A percentile compares a stretch with the other conserved stretches of the same genome.
phyloP scores from a whole-genome alignment of 2,797 vertebrate genomes.

The Scyliorhinus canicula region DNA sequence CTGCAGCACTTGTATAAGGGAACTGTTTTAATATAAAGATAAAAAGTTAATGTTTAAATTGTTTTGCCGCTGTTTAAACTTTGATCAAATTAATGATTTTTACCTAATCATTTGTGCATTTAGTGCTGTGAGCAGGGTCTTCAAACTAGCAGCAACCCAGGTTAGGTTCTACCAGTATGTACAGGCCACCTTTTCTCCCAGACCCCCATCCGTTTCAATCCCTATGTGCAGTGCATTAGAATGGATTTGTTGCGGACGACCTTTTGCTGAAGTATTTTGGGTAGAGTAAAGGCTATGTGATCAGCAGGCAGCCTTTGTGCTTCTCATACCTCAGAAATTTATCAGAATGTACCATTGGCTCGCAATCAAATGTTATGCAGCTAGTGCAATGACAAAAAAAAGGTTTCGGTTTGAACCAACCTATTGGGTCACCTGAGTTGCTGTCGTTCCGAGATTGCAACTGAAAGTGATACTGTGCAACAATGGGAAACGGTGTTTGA shows the following conservation, averaged over 20 bases:
- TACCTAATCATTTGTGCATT: neutral
- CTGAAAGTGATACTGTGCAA: neutral
- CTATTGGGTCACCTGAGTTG: neutral
- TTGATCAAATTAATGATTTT: constrained; percentile 4
- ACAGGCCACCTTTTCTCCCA: neutral
- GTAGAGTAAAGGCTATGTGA: neutral
- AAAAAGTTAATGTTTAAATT: constrained; percentile 5
- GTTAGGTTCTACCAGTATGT: neutral
- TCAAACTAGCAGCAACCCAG: neutral
- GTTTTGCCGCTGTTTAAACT: neutral
- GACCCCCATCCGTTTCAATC: neutral
- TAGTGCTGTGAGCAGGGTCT: neutral
- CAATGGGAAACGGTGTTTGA: neutral
- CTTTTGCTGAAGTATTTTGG: neutral
- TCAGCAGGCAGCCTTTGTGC: neutral
- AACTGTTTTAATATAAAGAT: neutral
- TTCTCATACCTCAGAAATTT: neutral
- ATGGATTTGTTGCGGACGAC: neutral
- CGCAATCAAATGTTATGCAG: neutral
- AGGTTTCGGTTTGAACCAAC: neutral
- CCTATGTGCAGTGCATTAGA: neutral
- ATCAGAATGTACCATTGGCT: neutral
- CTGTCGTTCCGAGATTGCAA: neutral
- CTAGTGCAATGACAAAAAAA: neutral
- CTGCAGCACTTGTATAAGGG: neutral